Conservation (phyloP, 2,888 invertebrate genomes). For the Gasteruption jaculator region DNA sequence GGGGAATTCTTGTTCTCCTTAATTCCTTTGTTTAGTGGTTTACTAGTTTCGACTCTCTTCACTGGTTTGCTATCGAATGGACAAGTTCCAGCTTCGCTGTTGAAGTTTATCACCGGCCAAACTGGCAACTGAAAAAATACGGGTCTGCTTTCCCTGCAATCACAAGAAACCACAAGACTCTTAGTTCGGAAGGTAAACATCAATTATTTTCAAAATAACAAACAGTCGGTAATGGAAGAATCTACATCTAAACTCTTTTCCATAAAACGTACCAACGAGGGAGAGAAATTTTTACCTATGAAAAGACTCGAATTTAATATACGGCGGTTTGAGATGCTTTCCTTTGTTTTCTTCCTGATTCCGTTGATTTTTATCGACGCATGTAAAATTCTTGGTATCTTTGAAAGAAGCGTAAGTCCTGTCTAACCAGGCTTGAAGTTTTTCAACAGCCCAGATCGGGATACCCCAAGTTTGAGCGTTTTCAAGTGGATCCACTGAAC, state of each 20-base stretch:
- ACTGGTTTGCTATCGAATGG: slow-evolving; percentile 44
- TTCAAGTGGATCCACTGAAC: slow-evolving; percentile 54
- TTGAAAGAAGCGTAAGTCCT: slow-evolving; percentile 61
- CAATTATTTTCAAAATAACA: too few species aligned
- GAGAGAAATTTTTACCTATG: slow-evolving; percentile 59
- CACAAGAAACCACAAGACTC: too few species aligned
- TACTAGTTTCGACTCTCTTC: slow-evolving; percentile 30
- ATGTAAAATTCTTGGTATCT: slow-evolving; percentile 33
- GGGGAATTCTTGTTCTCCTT: slow-evolving; percentile 41
- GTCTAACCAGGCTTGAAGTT: slow-evolving; percentile 56
- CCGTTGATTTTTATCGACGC: slow-evolving; percentile 22
- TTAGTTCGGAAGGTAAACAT: too few species aligned
- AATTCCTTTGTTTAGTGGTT: slow-evolving; percentile 31
- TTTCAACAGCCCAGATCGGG: slow-evolving; percentile 57
- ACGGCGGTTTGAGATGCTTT: slow-evolving; percentile 63
- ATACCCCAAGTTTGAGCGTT: slow-evolving; percentile 55
- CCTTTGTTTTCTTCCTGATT: slow-evolving; percentile 49
- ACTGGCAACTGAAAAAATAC: slow-evolving; percentile 61
- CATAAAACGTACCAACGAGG: too few species aligned
- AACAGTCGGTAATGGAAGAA: too few species aligned
- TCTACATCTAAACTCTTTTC: too few species aligned
- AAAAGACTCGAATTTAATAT: slow-evolving; percentile 69
- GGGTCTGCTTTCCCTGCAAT: slow-evolving; percentile 57
- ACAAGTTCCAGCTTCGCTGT: slow-evolving; percentile 49
- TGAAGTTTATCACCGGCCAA: slow-evolving; percentile 60